These are phyloP conservation scores for Xylophagus ater DNA, from an alignment of 2,888 invertebrate genomes.

Conservation along the genomic window DNA sequence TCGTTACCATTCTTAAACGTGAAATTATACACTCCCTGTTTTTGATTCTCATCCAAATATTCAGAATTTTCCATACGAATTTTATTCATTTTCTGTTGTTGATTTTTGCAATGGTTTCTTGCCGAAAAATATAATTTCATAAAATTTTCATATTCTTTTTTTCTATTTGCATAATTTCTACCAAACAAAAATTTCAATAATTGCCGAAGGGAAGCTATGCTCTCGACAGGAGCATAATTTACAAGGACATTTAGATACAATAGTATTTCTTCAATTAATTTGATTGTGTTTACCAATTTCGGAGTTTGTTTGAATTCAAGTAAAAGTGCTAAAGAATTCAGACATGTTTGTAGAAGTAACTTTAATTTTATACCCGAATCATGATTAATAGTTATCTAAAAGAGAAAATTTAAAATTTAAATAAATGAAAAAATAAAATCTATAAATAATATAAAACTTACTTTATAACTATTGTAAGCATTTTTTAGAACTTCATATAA, in stretches of 20 bases:
- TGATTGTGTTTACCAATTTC: conserved; percentile 15
- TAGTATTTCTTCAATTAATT: conserved; percentile 58
- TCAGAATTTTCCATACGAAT: neutral
- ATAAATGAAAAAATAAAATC: conserved; percentile 2
- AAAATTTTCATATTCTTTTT: conserved; percentile 25
- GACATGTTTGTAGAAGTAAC: conserved; percentile 33
- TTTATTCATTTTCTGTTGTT: neutral
- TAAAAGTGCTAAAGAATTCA: conserved; percentile 25
- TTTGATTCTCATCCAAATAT: neutral
- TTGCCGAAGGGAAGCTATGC: conserved; percentile 64
- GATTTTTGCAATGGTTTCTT: conserved; percentile 13
- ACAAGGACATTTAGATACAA: conserved; percentile 58
- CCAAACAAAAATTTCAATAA: conserved; percentile 60
- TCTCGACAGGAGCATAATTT: conserved; percentile 52
- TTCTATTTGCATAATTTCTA: conserved; percentile 47
- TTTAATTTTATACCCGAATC: conserved; percentile 63
- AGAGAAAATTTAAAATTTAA: conserved; percentile 19
- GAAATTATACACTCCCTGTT: conserved; percentile 1
- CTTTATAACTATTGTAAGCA: conserved; percentile 81
- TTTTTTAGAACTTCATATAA: conserved; percentile 70
- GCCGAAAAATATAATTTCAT: conserved; percentile 27
- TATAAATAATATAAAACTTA: conserved; percentile 31
- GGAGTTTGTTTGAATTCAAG: conserved; percentile 9
- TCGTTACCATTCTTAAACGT: conserved; percentile 19
- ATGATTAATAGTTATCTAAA: conserved; percentile 65